Percentiles rank a stretch among this genome's conserved stretches.
Evolutionary conservation across 2,888 invertebrate genomes (phyloP).

Genomic region (Trissolcus brochymenae): DNA sequence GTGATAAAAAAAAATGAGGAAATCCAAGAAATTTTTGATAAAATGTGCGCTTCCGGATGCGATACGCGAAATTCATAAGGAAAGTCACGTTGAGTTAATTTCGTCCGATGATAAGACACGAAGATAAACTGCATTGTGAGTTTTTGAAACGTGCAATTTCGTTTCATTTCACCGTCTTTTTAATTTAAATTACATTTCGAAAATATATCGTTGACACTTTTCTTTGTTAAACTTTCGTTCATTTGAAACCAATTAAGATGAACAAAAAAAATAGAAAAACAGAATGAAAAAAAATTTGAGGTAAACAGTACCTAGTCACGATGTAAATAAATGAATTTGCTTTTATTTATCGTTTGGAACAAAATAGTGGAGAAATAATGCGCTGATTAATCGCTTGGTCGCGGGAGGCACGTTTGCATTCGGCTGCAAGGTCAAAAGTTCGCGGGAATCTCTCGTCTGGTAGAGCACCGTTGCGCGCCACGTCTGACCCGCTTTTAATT

Average conservation of each 20-base stretch:
- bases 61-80: conserved; percentile 24
- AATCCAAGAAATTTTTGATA: conserved; percentile 13
- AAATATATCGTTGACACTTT: too few relatives aligned
- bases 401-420: not conserved
- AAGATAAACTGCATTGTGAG: conserved; percentile 1
- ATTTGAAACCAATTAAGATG: too few relatives aligned
- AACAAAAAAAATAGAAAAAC: too few relatives aligned
- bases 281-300: too few relatives aligned
- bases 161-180: too few relatives aligned
- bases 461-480: conserved; percentile 6
- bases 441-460: conserved; percentile 15
- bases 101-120: conserved; percentile 19
- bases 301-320: too few relatives aligned
- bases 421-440: conserved; percentile 19
- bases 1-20: not conserved
- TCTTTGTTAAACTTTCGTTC: too few relatives aligned
- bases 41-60: conserved; percentile 32
- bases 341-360: too few relatives aligned
- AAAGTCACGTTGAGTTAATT: conserved; percentile 41
- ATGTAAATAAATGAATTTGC: too few relatives aligned
- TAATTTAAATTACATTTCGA: too few relatives aligned
- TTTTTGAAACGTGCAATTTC: too few relatives aligned
- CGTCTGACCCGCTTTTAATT: conserved; percentile 40
- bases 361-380: not conserved
- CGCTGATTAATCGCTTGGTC: not conserved